Evolutionary conservation across 2,888 invertebrate genomes (phyloP), one percentile per base, ranked within the genome.

Genomic region (Salticus scenicus): DNA sequence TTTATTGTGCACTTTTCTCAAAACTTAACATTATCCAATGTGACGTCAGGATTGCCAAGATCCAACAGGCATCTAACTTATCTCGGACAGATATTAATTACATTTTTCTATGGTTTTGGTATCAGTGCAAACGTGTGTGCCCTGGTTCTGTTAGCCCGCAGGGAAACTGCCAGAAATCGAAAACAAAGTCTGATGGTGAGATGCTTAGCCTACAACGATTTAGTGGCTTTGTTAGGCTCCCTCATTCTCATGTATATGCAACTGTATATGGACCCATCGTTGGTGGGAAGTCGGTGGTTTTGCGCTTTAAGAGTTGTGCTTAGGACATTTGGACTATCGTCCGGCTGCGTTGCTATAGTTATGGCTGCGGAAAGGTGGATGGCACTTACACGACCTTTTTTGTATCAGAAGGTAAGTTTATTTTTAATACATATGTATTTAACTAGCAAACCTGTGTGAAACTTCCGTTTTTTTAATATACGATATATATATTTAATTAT

Each of bases 361-460:
- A 97, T 97, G 96, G 96, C 96, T 14, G 93, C 94, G 42, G 96
- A 97, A 91, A 93, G 97, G 88, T 97, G 95, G 94, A 93, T 96
- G 90, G 96, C 97, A 28, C 93, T 97, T 89, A 96, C 96, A 14
- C 93, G 95, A 89, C 96, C 96, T 51, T 97, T 97, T 91, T 93
- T 95, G 89, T 97, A 96, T 91, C 96, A 96, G 91, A 96, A 96
- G 94, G 96, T 96, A 92, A 88, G 78, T 33, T n/a, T 10, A 63
- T 47, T 27, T 66, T 5, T 63, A n/a, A n/a, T n/a, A n/a, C n/a
- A n/a, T n/a, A n/a, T n/a, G n/a, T 27, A 63, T 20, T 63, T 63
- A 17, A 12, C n/a, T n/a, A n/a, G n/a, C n/a, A n/a, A n/a, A n/a
- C n/a, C n/a, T n/a, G n/a, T n/a, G n/a, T n/a, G n/a, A n/a, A n/a